These are phyloP conservation scores for Caenorhabditis doughertyi DNA, from an alignment of 2,888 invertebrate species.

Conservation along the genomic window DNA sequence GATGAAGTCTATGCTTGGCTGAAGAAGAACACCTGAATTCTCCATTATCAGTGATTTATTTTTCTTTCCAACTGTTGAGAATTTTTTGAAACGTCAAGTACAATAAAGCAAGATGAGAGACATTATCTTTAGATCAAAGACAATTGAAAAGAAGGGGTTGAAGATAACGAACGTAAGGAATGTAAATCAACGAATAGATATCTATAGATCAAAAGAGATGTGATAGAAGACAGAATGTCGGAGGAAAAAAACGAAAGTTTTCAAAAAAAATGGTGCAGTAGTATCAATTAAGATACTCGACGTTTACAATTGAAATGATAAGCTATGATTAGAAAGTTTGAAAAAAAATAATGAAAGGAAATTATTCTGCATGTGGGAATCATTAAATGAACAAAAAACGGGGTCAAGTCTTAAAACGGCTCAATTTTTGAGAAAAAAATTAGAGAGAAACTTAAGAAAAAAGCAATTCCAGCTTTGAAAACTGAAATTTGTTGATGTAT, in stretches of 20 bases:
- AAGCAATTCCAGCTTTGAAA: constrained; percentile 5
- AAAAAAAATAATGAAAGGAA: neutral
- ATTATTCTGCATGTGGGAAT: no score
- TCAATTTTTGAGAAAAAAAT: no score
- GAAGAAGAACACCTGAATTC: constrained; percentile 62
- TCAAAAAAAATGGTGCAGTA: neutral
- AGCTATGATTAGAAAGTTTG: neutral
- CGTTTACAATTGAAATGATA: constrained; percentile 23
- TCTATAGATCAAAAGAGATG: neutral
- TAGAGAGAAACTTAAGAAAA: no score
- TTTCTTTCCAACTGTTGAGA: constrained; percentile 21
- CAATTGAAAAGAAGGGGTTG: constrained; percentile 10
- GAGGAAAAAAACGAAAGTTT: neutral
- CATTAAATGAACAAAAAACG: no score
- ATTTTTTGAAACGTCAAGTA: constrained; percentile 18
- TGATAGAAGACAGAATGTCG: neutral
- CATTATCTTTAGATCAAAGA: neutral
- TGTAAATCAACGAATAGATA: neutral
- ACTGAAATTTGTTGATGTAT: neutral
- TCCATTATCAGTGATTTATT: neutral
- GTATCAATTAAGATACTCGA: constrained; percentile 7
- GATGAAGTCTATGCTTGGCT: constrained; percentile 88
- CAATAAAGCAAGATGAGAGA: constrained; percentile 20
- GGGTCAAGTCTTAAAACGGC: no score
- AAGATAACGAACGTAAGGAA: neutral